Conservation (phyloP, 2,888 invertebrate species). For the Smittia aterrima region DNA sequence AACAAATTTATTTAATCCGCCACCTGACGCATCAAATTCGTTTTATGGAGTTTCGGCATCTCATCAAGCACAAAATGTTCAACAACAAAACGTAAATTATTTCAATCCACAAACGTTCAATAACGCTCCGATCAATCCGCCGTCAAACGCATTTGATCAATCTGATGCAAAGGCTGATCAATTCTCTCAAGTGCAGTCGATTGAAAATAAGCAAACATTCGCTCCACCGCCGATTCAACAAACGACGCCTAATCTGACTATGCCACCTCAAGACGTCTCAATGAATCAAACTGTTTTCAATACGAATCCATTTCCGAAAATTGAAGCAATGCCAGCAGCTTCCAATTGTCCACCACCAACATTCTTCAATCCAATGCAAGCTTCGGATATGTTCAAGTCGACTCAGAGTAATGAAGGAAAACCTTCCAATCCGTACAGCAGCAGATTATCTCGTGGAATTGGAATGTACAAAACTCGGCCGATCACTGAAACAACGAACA, state of each 20-base stretch:
- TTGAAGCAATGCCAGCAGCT: neutral
- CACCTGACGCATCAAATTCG: neutral
- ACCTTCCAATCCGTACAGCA: constrained; percentile 36
- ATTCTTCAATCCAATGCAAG: constrained; percentile 34
- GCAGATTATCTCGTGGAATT: constrained; percentile 24
- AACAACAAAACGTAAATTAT: constrained; percentile 2
- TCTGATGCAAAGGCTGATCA: neutral
- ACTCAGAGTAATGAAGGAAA: neutral
- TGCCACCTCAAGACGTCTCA: neutral
- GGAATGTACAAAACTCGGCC: constrained; percentile 25
- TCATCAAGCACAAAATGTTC: neutral
- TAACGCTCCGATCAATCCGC: constrained; percentile 19
- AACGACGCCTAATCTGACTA: neutral
- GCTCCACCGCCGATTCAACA: neutral
- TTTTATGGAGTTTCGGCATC: too few species aligned
- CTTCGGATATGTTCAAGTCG: constrained; percentile 21
- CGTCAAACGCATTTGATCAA: too few species aligned
- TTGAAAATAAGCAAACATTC: neutral
- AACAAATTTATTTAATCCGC: neutral
- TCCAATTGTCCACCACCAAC: constrained; percentile 17
- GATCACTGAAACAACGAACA: neutral
- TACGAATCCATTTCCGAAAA: neutral
- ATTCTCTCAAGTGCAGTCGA: neutral
- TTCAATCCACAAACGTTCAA: constrained; percentile 36
- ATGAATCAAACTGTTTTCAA: neutral